Conservation (phyloP, 2,888 invertebrate species). For the Perithous albicinctus region DNA sequence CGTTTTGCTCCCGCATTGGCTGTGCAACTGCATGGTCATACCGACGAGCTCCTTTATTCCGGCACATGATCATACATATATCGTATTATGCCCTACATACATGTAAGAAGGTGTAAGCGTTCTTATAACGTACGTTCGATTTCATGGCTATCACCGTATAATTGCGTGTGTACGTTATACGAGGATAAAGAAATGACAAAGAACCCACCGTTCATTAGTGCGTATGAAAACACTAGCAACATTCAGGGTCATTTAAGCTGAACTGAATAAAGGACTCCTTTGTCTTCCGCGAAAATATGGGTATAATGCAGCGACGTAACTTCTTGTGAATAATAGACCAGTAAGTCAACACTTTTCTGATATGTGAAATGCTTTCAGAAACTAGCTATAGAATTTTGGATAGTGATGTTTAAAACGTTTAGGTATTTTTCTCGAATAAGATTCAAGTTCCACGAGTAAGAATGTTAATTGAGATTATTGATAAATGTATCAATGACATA, state of each 20-base stretch:
- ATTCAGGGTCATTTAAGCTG: slow-evolving; percentile 20
- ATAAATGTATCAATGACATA: no score
- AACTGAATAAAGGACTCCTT: slow-evolving; percentile 28
- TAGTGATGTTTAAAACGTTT: no score
- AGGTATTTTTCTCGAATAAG: no score
- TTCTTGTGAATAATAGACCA: background rate
- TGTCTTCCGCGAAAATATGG: slow-evolving; percentile 1
- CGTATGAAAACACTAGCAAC: slow-evolving; percentile 19
- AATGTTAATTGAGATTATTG: no score
- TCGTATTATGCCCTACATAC: background rate
- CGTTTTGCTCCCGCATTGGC: slow-evolving; percentile 47
- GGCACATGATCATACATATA: slow-evolving; percentile 33
- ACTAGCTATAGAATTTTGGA: background rate
- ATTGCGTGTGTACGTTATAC: slow-evolving; percentile 2
- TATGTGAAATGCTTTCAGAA: background rate
- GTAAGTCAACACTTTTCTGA: background rate
- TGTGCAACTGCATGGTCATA: slow-evolving; percentile 21
- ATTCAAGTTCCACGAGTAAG: no score
- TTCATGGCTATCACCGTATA: slow-evolving; percentile 35
- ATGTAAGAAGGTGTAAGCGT: slow-evolving; percentile 25
- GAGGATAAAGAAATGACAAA: slow-evolving; percentile 20
- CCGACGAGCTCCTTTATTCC: slow-evolving; percentile 40
- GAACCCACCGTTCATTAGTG: slow-evolving; percentile 18
- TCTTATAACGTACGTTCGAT: slow-evolving; percentile 31
- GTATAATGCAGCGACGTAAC: background rate